Conservation (phyloP, 2,888 invertebrate genomes). For the Tenthredo scrophulariae region DNA sequence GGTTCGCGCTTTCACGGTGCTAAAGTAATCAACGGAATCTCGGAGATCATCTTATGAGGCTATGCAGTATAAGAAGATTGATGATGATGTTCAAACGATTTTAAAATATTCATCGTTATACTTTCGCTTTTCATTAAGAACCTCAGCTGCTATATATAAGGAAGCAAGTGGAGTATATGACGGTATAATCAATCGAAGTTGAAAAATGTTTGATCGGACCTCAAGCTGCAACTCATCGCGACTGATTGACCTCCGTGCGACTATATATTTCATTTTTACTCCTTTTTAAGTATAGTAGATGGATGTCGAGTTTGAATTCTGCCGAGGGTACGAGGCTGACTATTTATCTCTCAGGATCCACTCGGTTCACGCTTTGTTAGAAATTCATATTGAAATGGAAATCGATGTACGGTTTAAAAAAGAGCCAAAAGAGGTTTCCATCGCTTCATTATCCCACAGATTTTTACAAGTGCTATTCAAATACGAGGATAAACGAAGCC, state of each 20-base stretch:
- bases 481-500: background rate
- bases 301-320: background rate
- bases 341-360: background rate
- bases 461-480: background rate
- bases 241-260: background rate
- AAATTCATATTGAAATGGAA: conserved; percentile 2
- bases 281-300: background rate
- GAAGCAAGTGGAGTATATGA: background rate
- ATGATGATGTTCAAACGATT: conserved; percentile 11
- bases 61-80: background rate
- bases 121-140: conserved; percentile 8
- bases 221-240: background rate
- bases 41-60: background rate
- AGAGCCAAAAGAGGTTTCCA: background rate
- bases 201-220: background rate
- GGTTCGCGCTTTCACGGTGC: conserved; percentile 27
- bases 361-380: conserved; percentile 5
- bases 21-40: conserved; percentile 42
- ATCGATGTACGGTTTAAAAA: background rate
- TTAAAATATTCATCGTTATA: background rate
- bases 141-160: background rate
- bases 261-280: background rate
- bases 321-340: background rate
- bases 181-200: background rate
- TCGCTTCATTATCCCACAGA: background rate